Percentiles rank a stretch among this genome's conserved stretches.
phyloP scores from a whole-genome alignment of 2,888 invertebrate species.

The Hyposoter dolosus region DNA sequence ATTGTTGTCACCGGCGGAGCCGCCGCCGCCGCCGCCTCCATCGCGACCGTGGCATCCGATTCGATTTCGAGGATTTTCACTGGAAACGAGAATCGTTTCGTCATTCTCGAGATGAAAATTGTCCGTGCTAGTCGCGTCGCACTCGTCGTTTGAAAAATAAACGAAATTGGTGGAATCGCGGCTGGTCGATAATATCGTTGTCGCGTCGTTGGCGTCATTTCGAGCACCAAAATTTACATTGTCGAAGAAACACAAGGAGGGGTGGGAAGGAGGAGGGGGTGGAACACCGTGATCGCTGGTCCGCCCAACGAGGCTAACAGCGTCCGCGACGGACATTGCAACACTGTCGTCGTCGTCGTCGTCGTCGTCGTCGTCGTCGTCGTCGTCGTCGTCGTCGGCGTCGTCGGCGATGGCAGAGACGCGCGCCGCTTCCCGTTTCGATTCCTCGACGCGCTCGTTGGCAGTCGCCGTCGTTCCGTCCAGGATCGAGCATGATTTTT shows the following conservation, averaged over 20 bases:
- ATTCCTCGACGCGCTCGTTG: background rate
- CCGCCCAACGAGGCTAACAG: constrained; percentile 71
- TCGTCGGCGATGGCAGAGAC: constrained; percentile 37
- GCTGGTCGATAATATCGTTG: background rate
- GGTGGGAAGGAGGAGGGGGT: too few relatives aligned
- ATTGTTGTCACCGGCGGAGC: background rate
- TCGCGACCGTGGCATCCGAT: too few relatives aligned
- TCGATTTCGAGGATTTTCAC: background rate
- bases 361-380: constrained; percentile 71
- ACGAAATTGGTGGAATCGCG: background rate
- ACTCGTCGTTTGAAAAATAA: background rate
- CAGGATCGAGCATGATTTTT: constrained; percentile 2
- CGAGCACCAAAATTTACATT: background rate
- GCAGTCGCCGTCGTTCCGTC: background rate
- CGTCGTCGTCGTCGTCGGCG: constrained; percentile 66
- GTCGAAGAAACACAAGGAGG: background rate
- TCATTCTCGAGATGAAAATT: background rate
- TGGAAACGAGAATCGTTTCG: background rate
- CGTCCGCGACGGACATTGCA: constrained; percentile 80
- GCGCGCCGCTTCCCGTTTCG: constrained; percentile 10
- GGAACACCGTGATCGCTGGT: background rate
- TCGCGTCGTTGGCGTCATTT: background rate
- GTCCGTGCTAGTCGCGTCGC: constrained; percentile 4
- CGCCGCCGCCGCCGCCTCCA: too few relatives aligned
- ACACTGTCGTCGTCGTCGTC: constrained; percentile 77